Base-by-base conservation (phyloP, 2,888 invertebrate species). In the Phortica okadai region DNA sequence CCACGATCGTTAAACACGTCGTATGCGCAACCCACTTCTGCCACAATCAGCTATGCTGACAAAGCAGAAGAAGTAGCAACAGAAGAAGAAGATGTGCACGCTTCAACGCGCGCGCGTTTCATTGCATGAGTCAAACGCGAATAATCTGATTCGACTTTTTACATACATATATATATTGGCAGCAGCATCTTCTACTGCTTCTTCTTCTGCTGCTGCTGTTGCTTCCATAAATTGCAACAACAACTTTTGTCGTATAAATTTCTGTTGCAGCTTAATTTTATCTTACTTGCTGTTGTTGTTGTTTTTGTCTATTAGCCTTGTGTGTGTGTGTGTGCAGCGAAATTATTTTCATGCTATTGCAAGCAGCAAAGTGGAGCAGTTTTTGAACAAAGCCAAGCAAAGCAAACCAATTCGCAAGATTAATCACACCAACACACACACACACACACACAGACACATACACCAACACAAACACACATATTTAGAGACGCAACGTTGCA, bases 351-450 rank as follows among this genome's bases (percentile, higher is more conserved):
- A 86, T 86, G 86, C 42, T 66, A 14, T 41, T 77, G 82, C 83
- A 79, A 62, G 64, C 44, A 64, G 64, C 86, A 86, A 88, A 88
- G 88, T 88, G 84, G 87, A 88, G 87, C 87, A 88, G 87, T 88
- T 87, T 87, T 89, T 84, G 85, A 85, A 89, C 87, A 87, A 89
- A 89, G 86, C 89, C 2, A 11, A 89, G 86, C 89, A 50, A 11
- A 89, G 87, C 89, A 50, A 11, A 89, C 85, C 89, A 85, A 89
- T 87, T 87, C 83, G 84, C 88, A 84, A 85, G 87, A 88, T 85
- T 86, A 87, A 86, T 87, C 87, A 84, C 83, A 86, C 79, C 81
- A 80, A 80, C 78, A 79, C 73, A 78, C 58, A 77, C 45, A 78
- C 67, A 76, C 58, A 74, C 62, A 78, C 54, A 78, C 73, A 76